phyloP scores from a whole-genome alignment of 2,113 vertebrate genomes.

The Eulemur rufifrons region DNA sequence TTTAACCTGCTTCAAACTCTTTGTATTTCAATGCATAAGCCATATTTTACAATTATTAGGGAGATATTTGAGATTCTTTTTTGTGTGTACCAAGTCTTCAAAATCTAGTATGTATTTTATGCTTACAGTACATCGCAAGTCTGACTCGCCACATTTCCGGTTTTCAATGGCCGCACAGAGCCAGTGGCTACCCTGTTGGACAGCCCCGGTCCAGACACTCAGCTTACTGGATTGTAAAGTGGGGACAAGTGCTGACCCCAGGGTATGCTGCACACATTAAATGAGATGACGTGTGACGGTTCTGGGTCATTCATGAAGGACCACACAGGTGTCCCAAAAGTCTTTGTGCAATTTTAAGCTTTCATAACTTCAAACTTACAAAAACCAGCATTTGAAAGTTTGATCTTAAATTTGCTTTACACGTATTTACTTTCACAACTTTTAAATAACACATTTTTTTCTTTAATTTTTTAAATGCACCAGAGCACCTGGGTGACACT shows the following conservation, averaged over 20 bases:
- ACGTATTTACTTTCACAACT: background rate
- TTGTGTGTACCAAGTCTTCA: background rate
- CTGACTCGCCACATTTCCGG: background rate
- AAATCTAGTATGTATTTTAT: background rate
- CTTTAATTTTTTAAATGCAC: background rate
- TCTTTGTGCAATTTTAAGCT: background rate
- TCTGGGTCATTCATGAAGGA: background rate
- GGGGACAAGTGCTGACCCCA: background rate
- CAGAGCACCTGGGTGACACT: background rate
- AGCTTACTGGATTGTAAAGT: background rate
- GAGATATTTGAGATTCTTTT: background rate
- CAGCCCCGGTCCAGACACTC: background rate
- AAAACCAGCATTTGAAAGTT: background rate
- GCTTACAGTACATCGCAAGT: background rate
- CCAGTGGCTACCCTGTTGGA: background rate
- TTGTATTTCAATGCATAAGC: slow-evolving; percentile 3
- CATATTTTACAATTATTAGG: background rate
- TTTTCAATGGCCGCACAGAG: background rate
- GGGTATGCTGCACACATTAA: background rate
- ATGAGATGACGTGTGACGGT: background rate
- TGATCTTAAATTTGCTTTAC: background rate
- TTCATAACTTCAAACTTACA: background rate
- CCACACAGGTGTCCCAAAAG: background rate
- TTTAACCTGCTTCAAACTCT: background rate
- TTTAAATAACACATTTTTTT: background rate